Conservation (phyloP, 2,113 vertebrate genomes). For the Muntiacus reevesi region DNA sequence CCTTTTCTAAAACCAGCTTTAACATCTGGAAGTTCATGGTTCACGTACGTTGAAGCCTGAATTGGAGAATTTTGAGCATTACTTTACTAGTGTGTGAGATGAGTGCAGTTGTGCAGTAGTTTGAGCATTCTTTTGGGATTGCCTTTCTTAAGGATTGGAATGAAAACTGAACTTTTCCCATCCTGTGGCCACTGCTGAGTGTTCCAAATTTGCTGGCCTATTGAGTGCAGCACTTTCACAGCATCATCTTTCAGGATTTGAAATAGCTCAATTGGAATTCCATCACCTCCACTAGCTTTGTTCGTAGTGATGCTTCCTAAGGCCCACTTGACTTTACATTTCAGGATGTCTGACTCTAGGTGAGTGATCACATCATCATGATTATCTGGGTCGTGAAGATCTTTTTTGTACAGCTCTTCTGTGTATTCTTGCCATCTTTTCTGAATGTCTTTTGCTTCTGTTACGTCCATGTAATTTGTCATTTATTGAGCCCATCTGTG, state of each 20-base stretch:
- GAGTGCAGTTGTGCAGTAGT: neutral
- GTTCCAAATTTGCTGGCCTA: too few relatives aligned
- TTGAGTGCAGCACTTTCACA: too few relatives aligned
- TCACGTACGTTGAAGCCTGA: rapidly evolving
- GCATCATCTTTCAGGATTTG: too few relatives aligned
- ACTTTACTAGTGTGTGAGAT: neutral
- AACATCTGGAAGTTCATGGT: neutral
- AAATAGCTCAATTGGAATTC: too few relatives aligned
- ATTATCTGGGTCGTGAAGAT: rapidly evolving
- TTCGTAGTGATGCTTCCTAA: too few relatives aligned
- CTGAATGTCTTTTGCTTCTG: neutral
- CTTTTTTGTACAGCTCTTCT: neutral
- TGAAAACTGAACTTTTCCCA: too few relatives aligned
- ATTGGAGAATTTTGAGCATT: neutral
- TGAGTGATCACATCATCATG: neutral
- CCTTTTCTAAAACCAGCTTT: neutral
- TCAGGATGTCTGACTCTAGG: too few relatives aligned
- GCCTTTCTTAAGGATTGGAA: too few relatives aligned
- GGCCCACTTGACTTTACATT: too few relatives aligned
- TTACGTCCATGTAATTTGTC: neutral
- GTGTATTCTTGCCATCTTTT: neutral
- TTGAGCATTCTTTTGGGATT: neutral
- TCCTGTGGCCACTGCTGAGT: too few relatives aligned
- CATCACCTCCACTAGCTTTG: too few relatives aligned
- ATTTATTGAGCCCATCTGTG: neutral